Conservation (phyloP, 2,888 invertebrate species). For the Lasioglossum lativentre region DNA sequence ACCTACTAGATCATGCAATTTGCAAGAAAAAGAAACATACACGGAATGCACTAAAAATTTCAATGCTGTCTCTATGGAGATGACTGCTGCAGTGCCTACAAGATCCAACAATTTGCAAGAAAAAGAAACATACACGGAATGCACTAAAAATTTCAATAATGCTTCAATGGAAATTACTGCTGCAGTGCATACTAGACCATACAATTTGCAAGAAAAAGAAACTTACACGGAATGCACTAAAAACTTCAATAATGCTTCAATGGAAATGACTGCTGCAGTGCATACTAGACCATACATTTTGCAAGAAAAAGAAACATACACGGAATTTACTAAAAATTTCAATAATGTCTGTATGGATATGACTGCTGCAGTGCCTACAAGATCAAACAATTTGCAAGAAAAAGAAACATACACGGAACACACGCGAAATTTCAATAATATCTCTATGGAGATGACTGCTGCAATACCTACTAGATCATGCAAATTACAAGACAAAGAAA, state of each 20-base stretch:
- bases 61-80: neutral
- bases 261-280: neutral
- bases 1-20: neutral
- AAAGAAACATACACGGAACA: too few relatives aligned
- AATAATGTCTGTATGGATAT: neutral
- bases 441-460: neutral
- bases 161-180: neutral
- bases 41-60: neutral
- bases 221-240: neutral
- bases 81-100: neutral
- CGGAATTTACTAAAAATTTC: neutral
- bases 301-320: neutral
- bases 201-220: neutral
- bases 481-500: neutral
- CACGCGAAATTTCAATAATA: neutral
- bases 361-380: neutral
- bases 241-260: neutral
- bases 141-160: neutral
- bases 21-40: neutral
- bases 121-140: neutral
- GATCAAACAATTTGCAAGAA: too few relatives aligned
- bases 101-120: neutral
- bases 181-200: neutral
- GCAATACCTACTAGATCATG: neutral
- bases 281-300: neutral